Evolutionary conservation across 2,113 vertebrate species (phyloP).

Genomic region (Rallus limicola): DNA sequence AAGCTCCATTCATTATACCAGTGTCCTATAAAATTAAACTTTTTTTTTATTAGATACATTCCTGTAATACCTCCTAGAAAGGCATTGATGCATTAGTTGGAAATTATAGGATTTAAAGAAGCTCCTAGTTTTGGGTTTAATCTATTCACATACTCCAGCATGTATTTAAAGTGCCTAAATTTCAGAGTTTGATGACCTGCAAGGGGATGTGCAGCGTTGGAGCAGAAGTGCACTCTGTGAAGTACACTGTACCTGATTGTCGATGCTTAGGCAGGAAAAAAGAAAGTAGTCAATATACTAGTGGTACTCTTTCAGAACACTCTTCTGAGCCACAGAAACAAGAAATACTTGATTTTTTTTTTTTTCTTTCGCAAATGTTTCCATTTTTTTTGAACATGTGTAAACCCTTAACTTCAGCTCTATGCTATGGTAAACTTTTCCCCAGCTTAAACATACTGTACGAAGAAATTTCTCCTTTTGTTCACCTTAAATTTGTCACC

Average conservation of each 20-base stretch:
- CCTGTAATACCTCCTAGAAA: neutral
- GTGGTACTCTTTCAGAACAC: neutral
- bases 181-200: neutral
- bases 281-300: neutral
- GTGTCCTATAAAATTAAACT: neutral
- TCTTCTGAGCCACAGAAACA: neutral
- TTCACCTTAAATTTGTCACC: neutral
- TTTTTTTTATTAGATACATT: neutral
- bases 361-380: neutral
- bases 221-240: neutral
- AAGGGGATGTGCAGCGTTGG: neutral
- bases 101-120: neutral
- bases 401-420: neutral
- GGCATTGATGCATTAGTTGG: neutral
- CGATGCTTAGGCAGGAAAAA: neutral
- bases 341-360: neutral
- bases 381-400: rapidly evolving
- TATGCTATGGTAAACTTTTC: neutral
- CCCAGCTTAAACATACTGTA: neutral
- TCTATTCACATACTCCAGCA: neutral
- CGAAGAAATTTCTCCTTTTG: neutral
- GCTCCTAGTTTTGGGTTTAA: neutral
- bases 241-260: neutral
- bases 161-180: neutral
- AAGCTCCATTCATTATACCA: neutral